A percentile compares a stretch with the other conserved stretches of the same genome.
phyloP scores from a whole-genome alignment of 92 coral and sea anemone species.

The Phymanthus crucifer region DNA sequence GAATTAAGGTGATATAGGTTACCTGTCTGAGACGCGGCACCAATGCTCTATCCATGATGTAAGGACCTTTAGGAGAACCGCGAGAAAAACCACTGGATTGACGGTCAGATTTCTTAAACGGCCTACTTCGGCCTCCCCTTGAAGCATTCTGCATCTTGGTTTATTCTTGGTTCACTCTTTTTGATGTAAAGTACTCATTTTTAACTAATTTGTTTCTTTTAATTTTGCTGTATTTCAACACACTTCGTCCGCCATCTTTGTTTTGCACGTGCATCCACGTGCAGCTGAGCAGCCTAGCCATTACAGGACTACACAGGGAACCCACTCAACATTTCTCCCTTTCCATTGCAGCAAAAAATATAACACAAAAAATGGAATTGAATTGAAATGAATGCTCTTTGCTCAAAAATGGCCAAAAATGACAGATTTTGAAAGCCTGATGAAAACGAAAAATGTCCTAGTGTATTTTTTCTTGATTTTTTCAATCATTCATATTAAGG shows the following conservation, averaged over 20 bases:
- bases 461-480: too few species aligned
- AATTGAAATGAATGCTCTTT: too few species aligned
- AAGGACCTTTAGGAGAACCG: slow-evolving; percentile 39
- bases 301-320: slow-evolving; percentile 2
- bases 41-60: slow-evolving; percentile 58
- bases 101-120: slow-evolving; percentile 14
- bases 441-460: too few species aligned
- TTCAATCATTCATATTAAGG: too few species aligned
- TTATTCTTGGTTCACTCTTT: background rate
- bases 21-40: slow-evolving; percentile 67
- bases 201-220: background rate
- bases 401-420: too few species aligned
- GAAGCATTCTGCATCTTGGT: background rate
- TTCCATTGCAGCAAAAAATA: too few species aligned
- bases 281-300: slow-evolving; percentile 29
- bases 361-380: too few species aligned
- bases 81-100: slow-evolving; percentile 10
- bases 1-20: background rate
- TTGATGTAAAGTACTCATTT: background rate
- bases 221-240: background rate
- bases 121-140: slow-evolving; percentile 5
- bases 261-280: slow-evolving; percentile 45
- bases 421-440: background rate
- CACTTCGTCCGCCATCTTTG: slow-evolving; percentile 32
- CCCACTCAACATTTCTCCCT: slow-evolving; percentile 5